phyloP scores from a whole-genome alignment of 2,888 invertebrate species.

The Dilophus febrilis region DNA sequence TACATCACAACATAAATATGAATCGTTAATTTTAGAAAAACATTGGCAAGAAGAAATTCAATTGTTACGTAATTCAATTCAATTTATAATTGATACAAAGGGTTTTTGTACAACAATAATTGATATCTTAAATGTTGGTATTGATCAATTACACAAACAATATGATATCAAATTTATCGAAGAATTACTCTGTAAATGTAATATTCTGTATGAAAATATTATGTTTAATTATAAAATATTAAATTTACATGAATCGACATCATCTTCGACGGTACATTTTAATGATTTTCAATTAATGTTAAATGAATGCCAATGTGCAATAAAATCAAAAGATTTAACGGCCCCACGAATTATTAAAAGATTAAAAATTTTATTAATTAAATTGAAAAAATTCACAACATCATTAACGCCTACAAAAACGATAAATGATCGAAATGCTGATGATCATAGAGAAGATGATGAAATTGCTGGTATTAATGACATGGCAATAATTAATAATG shows the following conservation, averaged over 20 bases:
- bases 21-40: constrained; percentile 23
- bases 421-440: too few relatives aligned
- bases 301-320: constrained; percentile 23
- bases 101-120: constrained; percentile 20
- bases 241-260: constrained; percentile 10
- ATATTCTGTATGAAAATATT: constrained; percentile 22
- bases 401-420: background rate
- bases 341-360: constrained; percentile 21
- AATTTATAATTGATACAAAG: constrained; percentile 24
- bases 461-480: too few relatives aligned
- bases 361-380: constrained; percentile 23
- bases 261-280: constrained; percentile 8
- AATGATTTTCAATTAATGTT: constrained; percentile 20
- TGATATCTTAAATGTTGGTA: constrained; percentile 18
- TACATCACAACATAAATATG: constrained; percentile 12
- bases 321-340: constrained; percentile 22
- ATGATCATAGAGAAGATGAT: too few relatives aligned
- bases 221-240: constrained; percentile 17
- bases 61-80: constrained; percentile 20
- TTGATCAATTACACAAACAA: constrained; percentile 14
- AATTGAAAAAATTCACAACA: constrained; percentile 19
- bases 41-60: constrained; percentile 25
- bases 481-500: too few relatives aligned
- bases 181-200: constrained; percentile 19
- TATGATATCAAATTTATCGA: constrained; percentile 16